These are phyloP conservation scores for Hololepta plana DNA, from an alignment of 2,888 invertebrate genomes.

Conservation along the genomic window DNA sequence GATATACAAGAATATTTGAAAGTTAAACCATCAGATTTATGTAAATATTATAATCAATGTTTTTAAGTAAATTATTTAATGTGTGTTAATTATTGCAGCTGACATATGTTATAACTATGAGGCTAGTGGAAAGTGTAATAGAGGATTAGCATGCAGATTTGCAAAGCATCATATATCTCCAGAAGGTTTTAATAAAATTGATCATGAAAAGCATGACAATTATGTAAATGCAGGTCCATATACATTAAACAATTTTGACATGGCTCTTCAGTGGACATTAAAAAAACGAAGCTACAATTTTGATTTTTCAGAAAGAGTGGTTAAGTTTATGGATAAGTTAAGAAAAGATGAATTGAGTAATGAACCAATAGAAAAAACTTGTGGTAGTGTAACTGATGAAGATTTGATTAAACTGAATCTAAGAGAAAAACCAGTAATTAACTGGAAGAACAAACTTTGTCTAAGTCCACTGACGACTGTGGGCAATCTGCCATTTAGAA, in stretches of 20 bases:
- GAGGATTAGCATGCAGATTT: constrained; percentile 76
- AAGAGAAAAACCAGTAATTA: constrained; percentile 43
- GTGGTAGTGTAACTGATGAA: constrained; percentile 37
- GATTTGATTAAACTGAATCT: constrained; percentile 46
- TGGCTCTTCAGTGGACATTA: constrained; percentile 41
- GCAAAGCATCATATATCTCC: constrained; percentile 55
- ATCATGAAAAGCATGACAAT: constrained; percentile 33
- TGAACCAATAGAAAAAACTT: constrained; percentile 3
- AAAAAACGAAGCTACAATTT: constrained; percentile 69
- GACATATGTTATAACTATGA: constrained; percentile 44
- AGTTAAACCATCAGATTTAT: constrained; percentile 52
- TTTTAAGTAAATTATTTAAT: too few species aligned
- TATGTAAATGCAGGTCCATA: constrained; percentile 35
- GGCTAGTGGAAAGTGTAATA: constrained; percentile 58
- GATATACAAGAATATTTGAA: constrained; percentile 55
- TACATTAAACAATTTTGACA: constrained; percentile 35
- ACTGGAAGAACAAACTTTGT: constrained; percentile 73
- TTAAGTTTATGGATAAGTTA: constrained; percentile 36
- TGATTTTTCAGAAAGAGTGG: constrained; percentile 42
- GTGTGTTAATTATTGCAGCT: too few species aligned
- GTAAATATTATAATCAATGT: too few species aligned
- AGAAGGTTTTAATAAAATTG: constrained; percentile 47
- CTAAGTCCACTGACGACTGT: constrained; percentile 94
- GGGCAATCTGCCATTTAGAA: constrained; percentile 90
- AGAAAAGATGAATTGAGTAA: too few species aligned